Evolutionary conservation across 2,113 vertebrate genomes (phyloP).

Genomic region (Leptobrachium ailaonicum): DNA sequence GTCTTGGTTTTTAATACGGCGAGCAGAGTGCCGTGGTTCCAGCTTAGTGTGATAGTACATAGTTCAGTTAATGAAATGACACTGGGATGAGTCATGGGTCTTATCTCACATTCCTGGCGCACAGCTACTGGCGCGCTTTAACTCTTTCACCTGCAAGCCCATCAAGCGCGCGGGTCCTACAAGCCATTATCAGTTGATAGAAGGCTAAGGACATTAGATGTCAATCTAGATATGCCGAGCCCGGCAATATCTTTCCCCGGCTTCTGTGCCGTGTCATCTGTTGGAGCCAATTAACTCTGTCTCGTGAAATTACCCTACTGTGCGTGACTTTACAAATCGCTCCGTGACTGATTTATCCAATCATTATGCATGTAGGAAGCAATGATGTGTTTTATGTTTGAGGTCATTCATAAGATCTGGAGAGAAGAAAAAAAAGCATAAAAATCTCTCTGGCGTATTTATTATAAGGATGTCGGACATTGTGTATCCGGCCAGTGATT

Average conservation of each 20-base stretch:
- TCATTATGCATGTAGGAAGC: neutral
- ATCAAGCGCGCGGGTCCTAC: neutral
- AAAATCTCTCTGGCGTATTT: neutral
- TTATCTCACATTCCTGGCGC: conserved; percentile 23
- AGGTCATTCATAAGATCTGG: neutral
- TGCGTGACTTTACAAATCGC: neutral
- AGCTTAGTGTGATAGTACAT: neutral
- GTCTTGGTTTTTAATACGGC: conserved; percentile 24
- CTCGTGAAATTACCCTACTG: neutral
- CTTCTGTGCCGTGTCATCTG: neutral
- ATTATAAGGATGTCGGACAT: neutral
- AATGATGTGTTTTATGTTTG: neutral
- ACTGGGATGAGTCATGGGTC: conserved; percentile 31
- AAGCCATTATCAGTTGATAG: neutral
- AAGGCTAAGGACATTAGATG: neutral
- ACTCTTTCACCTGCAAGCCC: neutral
- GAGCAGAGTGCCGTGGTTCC: conserved; percentile 26
- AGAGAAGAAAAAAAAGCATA: neutral
- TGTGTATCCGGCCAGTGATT: neutral
- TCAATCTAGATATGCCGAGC: neutral
- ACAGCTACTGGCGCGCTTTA: conserved; percentile 3
- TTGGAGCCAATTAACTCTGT: neutral
- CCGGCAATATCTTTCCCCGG: neutral
- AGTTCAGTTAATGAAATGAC: conserved; percentile 14
- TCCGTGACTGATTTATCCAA: conserved; percentile 1